phyloP scores from a whole-genome alignment of 2,113 vertebrate genomes.

The Alligator sinensis region DNA sequence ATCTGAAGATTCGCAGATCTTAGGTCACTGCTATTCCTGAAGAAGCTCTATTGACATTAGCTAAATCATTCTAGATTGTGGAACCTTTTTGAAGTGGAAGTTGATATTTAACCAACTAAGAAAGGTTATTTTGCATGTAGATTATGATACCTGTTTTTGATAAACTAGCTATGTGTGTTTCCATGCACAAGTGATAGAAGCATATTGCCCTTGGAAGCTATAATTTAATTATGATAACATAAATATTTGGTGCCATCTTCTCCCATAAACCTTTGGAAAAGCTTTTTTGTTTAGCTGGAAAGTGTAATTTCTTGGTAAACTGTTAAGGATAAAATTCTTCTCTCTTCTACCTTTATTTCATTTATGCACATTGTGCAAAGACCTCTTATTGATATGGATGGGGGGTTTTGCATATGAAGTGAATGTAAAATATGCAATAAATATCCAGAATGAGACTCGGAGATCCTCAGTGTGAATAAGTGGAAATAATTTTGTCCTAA shows the following conservation, averaged over 20 bases:
- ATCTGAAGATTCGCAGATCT: background rate
- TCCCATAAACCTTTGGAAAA: background rate
- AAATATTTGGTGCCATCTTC: background rate
- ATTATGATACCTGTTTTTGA: background rate
- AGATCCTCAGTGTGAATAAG: background rate
- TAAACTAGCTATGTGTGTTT: background rate
- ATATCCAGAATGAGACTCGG: background rate
- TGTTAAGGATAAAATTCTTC: background rate
- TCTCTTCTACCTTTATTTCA: background rate
- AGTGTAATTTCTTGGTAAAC: background rate
- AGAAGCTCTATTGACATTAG: background rate
- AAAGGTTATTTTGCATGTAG: background rate
- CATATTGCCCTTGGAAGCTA: background rate
- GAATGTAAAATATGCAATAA: background rate
- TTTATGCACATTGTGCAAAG: background rate
- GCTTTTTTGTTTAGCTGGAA: background rate
- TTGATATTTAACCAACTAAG: background rate
- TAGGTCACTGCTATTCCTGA: background rate
- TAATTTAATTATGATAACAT: background rate
- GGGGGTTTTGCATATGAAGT: background rate
- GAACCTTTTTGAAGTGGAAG: background rate
- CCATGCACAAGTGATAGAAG: background rate
- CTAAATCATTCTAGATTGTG: background rate
- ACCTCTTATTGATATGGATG: background rate
- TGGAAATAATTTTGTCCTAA: background rate